Conservation (phyloP, 1,140 invertebrate genomes). For the Trichonephila clavipes region DNA sequence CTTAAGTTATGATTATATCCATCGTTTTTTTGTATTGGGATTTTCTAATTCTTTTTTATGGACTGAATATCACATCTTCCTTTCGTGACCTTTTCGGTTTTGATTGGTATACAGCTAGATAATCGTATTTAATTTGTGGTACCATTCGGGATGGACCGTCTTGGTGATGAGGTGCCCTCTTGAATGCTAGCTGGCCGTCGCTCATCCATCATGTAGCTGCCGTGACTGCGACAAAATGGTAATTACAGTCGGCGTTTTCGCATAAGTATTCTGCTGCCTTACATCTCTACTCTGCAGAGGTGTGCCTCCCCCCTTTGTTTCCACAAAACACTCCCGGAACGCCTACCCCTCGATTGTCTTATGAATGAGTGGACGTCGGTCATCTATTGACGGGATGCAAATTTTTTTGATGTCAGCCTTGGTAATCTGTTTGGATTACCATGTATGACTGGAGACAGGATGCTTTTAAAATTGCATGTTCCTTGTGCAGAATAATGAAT, state of each 20-base stretch:
- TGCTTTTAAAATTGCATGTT: no score
- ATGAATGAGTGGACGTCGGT: not conserved
- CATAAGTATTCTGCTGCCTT: not conserved
- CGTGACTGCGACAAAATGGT: constrained; percentile 69
- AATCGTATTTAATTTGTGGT: not conserved
- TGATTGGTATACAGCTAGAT: no score
- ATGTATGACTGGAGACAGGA: no score
- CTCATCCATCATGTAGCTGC: constrained; percentile 55
- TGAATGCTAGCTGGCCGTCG: not conserved
- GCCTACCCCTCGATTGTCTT: not conserved
- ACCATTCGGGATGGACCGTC: not conserved
- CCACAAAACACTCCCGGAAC: not conserved
- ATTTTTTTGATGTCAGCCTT: not conserved
- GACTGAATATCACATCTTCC: no score
- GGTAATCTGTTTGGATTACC: not conserved
- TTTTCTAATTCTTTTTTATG: no score
- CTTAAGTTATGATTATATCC: no score
- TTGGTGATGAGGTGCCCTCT: not conserved
- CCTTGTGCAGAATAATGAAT: not conserved
- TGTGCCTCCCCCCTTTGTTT: constrained; percentile 9
- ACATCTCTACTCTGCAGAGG: constrained; percentile 27
- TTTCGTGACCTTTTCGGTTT: no score
- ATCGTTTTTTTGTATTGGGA: no score
- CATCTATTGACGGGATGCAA: not conserved
- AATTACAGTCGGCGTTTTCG: constrained; percentile 47